Evolutionary conservation across 1,140 invertebrate species (phyloP).

Genomic region (Propsilocerus akamusi): DNA sequence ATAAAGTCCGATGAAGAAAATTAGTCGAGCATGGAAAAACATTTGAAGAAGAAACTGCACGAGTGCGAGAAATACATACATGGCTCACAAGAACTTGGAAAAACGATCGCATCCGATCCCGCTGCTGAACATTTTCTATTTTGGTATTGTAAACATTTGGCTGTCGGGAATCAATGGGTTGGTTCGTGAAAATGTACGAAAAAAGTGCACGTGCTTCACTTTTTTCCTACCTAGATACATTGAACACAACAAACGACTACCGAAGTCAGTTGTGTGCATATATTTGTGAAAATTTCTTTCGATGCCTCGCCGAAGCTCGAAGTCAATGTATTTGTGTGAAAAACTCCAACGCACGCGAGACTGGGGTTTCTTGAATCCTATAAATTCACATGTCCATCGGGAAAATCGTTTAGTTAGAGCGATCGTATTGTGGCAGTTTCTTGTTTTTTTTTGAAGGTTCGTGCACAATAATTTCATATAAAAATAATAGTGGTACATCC

Average conservation of each 20-base stretch:
- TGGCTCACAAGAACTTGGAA: background rate
- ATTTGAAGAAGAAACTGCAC: background rate
- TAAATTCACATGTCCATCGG: background rate
- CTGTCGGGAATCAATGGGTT: too few species aligned
- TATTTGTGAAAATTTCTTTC: background rate
- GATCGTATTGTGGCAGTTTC: background rate
- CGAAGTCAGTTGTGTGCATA: background rate
- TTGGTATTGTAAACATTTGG: background rate
- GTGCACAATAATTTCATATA: background rate
- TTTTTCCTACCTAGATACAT: background rate
- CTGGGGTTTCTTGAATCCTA: background rate
- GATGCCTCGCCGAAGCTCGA: background rate
- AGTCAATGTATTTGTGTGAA: background rate
- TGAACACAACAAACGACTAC: background rate
- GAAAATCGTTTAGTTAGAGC: background rate
- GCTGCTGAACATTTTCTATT: background rate
- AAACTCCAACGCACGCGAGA: slow-evolving; percentile 1
- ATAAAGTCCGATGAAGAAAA: background rate
- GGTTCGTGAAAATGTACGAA: too few species aligned
- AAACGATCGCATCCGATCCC: background rate
- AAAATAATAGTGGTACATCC: background rate
- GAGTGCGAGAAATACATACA: background rate
- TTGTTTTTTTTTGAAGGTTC: slow-evolving; percentile 1
- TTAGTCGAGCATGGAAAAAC: slow-evolving; percentile 1
- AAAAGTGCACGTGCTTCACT: too few species aligned